Evolutionary conservation across 2,797 vertebrate genomes (phyloP), one percentile per base, ranked within the genome.

Genomic region (Poeciliopsis infans): DNA sequence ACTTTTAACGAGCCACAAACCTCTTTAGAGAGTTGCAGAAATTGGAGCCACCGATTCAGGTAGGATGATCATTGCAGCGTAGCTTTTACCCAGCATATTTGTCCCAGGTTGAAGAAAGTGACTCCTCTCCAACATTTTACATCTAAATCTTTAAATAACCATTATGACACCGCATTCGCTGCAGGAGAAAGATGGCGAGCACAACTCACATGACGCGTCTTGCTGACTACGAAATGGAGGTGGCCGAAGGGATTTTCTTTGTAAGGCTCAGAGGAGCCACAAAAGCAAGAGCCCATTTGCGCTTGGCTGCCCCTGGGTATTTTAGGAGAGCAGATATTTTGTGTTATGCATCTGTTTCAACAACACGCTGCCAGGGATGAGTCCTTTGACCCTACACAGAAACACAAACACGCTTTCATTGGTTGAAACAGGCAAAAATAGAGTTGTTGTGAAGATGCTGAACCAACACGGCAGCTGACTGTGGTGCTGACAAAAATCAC

Each of bases 391-490:
- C 82, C 83, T 88, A 81, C 51, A 87, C 79, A 88, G 79, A 84
- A 87, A 90, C 85, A 95, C 90, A 94, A 92, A 87, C 76, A 84
- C 1, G 85, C 90, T 94, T 93, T 94, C 88, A 92, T 91, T 85
- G 68, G 89, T 80, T 80, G 55, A 47, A 61, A 55, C 36, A 16
- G 13, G 39, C 33, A 66, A 66, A 66, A 90, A 92, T 80, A 90
- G 72, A 83, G 79, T 75, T 92, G 83, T 93, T 88, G 75, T 86
- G 85, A 89, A 85, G 84, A 91, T 82, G 72, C 85, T 90, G 74
- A 64, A 55, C 80, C 90, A 92, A 78, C 77, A 78, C 45, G 88
- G 78, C 90, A 88, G 93, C 92, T 94, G 93, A 95, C 88, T 92
- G 61, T 64, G 70, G 84, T 88, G 85, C 81, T 91, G 83, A 91